A percentile compares a stretch with the other conserved stretches of the same genome.
phyloP scores from a whole-genome alignment of 2,113 vertebrate species.

The Zosterops lateralis region DNA sequence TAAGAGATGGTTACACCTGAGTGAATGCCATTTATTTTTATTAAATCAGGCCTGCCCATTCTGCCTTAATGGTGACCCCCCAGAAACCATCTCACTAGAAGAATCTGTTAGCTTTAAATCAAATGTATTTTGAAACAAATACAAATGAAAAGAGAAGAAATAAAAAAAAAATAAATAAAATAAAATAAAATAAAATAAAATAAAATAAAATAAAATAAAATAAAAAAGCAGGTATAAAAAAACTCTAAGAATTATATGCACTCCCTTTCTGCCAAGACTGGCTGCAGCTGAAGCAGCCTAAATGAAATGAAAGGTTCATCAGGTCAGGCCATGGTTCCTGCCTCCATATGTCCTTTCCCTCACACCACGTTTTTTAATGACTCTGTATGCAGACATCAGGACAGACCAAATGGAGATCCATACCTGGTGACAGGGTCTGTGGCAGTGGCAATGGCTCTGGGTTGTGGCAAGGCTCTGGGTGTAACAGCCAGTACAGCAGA shows the following conservation, averaged over 20 bases:
- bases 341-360: neutral
- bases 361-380: neutral
- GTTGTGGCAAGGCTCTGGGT: accelerated
- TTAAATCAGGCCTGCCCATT: slow-evolving; percentile 22
- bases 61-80: neutral
- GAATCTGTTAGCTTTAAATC: neutral
- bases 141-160: neutral
- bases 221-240: neutral
- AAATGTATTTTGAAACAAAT: neutral
- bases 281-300: neutral
- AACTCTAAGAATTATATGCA: neutral
- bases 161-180: neutral
- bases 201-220: neutral
- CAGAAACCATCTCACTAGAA: neutral
- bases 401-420: neutral
- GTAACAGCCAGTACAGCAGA: neutral
- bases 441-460: neutral
- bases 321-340: neutral
- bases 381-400: neutral
- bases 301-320: slow-evolving; percentile 18
- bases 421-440: neutral
- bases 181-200: neutral
- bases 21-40: neutral
- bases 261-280: neutral
- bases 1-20: neutral